Evolutionary conservation across 2,113 vertebrate genomes (phyloP).

Genomic region (Centropristis striata): DNA sequence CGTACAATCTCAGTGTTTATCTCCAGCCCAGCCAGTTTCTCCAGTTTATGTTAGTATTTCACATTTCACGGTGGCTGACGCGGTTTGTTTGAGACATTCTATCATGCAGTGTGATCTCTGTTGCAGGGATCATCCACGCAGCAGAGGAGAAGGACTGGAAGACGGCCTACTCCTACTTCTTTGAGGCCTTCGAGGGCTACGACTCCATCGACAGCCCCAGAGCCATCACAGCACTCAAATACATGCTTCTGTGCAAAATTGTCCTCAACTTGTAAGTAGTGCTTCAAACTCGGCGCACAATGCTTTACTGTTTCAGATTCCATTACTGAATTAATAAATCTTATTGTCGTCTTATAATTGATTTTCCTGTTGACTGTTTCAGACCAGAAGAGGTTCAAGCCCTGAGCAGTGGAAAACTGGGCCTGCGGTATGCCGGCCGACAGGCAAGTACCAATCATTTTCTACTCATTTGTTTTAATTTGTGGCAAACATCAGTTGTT

Average conservation of each 20-base stretch:
- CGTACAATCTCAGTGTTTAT: background rate
- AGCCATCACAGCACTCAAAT: constrained; percentile 97
- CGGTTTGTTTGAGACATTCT: background rate
- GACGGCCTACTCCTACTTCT: constrained; percentile 99
- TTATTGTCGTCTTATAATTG: background rate
- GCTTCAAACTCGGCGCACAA: background rate
- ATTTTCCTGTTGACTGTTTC: constrained; percentile 7
- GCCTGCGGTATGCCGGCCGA: constrained; percentile 93
- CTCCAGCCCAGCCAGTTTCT: background rate
- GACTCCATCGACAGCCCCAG: constrained; percentile 96
- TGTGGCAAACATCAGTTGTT: fast-evolving
- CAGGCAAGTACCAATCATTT: constrained; percentile 85
- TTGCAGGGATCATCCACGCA: constrained; percentile 96
- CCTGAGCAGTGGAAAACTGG: constrained; percentile 97
- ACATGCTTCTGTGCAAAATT: constrained; percentile 99
- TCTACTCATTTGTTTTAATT: background rate
- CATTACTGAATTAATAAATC: too few species aligned
- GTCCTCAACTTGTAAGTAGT: constrained; percentile 94
- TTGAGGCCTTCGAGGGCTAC: constrained; percentile 98
- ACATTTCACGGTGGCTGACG: background rate
- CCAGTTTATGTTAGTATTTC: background rate
- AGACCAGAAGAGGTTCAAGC: constrained; percentile 98
- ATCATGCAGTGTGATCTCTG: background rate
- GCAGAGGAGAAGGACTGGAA: constrained; percentile 99
- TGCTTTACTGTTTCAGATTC: background rate